Base-by-base conservation (phyloP, 2,888 invertebrate genomes). In the Ecliptopera silaceata region DNA sequence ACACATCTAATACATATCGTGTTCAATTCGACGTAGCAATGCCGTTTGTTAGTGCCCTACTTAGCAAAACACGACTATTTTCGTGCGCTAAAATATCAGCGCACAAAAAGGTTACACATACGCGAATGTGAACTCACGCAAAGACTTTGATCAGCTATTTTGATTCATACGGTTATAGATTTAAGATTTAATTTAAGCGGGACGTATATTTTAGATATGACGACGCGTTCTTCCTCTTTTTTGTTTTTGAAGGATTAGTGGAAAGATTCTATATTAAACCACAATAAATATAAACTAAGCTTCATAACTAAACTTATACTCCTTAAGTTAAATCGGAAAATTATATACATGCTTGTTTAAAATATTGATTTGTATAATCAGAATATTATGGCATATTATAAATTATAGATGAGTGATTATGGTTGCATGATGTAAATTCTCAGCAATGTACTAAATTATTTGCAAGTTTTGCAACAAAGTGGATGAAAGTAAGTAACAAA, bases 61-160 rank as follows among this genome's bases (percentile, higher is more conserved):
- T 59, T 59, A 59, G 50, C 54, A 38, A 47, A 53, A 50, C 54
- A 38, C 43, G 55, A 55, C 59, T 59, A 59, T 59, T 59, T 59
- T 59, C 59, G 54, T 54, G 54, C 50, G 42, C 53, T 49, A 18
- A 50, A 54, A 59, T 55, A 54, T 59, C 59, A 50, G 59, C 50
- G 42, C 43, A 41, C 54, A 55, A 59, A 58, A 59, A 54, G 59
- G 58, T 54, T 59, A 59, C 54, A 45, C 50, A 43, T 32, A 32
- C 34, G 5, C 6, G 13, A 2, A 12, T 6, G 26, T 13, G 49
- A 42, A 31, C 42, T 39, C 59, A 59, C 54, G 50, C 54, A 46
- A 53, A 17, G 12, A 42, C 26, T 53, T 31, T 36, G 46, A 59
- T 43, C 18, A 12, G 39, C 45, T 42, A 50, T 43, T 54, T 49